Evolutionary conservation across 2,797 vertebrate genomes (phyloP), one percentile per base, ranked within the genome.

Genomic region (Sebastes minor): DNA sequence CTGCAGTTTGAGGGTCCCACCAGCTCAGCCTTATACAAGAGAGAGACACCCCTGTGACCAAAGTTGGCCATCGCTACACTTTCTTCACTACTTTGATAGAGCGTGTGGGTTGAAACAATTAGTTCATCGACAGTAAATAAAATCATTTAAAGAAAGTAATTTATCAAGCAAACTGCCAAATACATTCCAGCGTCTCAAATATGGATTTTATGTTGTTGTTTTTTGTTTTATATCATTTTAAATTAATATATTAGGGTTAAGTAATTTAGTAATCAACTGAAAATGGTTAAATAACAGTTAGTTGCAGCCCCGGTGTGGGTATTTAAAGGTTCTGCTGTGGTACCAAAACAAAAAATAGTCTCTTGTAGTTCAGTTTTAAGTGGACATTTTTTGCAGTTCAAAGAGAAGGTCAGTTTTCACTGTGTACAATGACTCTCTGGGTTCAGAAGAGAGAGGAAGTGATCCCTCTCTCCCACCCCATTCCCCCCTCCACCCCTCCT

Each of bases 1-100:
- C 91, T 97, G 65, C 96, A 96, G 83, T 97, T 97, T 80, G 96
- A 97, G 77, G 97, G 97, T 53, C 96, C 96, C 56, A 97, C 95
- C 72, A 96, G 95, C 23, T 93, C 95, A 64, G 94, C 93, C 78
- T 92, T 95, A 80, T 94, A 94, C 87, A 97, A 96, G 87, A 94
- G 95, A 84, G 96, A 97, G 84, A 97, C 97, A 1, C 96, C 96
- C 7, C 89, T 97, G 68, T 96, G 91, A 97, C 16, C 35, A 5
- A 61, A 60, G 27, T 62, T 27, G 8, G 20, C 2, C 7, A 12
- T 18, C 18, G 22, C 61, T 56, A 10, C 30, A 38, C n/a, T 61
- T 78, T 63, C 23, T 56, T 52, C 7, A 57, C 32, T 49, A n/a
- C 4, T 63, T 9, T 65, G 13, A 42, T 32, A 22, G 4, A 61